Evolutionary conservation across 1,140 invertebrate species (phyloP).

Genomic region (Bombus huntii): DNA sequence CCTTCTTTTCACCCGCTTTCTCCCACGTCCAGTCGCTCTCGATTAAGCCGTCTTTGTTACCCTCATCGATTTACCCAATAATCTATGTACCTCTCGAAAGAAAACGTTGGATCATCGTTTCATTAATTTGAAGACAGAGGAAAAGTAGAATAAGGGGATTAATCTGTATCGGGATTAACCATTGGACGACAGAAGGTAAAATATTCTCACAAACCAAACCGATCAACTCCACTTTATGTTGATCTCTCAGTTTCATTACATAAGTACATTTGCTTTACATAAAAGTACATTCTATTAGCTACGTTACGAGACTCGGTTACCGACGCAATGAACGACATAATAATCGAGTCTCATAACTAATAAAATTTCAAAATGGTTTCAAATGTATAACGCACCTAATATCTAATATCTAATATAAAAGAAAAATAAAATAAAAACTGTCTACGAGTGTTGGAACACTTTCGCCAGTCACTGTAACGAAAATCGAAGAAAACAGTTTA

Average conservation of each 20-base stretch:
- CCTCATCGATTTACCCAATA: background rate
- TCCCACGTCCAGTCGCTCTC: background rate
- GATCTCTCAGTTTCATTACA: background rate
- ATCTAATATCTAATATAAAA: too few relatives aligned
- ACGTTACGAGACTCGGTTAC: too few relatives aligned
- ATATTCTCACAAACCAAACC: background rate
- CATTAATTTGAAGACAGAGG: background rate
- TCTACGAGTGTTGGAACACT: background rate
- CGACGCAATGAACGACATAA: too few relatives aligned
- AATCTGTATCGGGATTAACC: background rate
- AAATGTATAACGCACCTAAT: too few relatives aligned
- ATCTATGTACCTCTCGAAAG: background rate
- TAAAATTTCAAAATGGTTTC: too few relatives aligned
- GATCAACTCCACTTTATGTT: background rate
- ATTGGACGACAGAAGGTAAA: background rate
- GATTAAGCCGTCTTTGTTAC: slow-evolving; percentile 15
- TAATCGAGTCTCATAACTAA: too few relatives aligned
- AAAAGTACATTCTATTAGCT: too few relatives aligned
- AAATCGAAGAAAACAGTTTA: background rate
- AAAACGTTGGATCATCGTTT: background rate
- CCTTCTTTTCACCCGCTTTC: slow-evolving; percentile 22
- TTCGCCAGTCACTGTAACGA: background rate
- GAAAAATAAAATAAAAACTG: too few relatives aligned
- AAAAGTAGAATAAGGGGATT: background rate
- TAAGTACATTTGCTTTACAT: background rate